Conservation (phyloP, 1,140 invertebrate genomes). For the Aphis craccivora region DNA sequence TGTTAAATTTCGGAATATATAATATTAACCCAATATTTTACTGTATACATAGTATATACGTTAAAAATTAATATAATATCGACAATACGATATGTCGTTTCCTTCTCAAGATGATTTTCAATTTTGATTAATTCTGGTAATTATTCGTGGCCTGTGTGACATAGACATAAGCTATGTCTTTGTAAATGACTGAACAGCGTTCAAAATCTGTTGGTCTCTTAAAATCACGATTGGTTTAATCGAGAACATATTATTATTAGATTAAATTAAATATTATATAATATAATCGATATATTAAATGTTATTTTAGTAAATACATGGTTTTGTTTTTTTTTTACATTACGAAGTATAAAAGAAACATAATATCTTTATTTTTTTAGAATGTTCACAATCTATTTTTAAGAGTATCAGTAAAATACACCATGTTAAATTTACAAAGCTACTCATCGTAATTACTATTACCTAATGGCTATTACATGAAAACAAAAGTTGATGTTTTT, state of each 20-base stretch:
- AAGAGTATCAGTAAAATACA: neutral
- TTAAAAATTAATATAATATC: neutral
- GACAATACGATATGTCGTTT: neutral
- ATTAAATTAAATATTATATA: neutral
- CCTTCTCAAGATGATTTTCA: neutral
- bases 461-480: constrained; percentile 4
- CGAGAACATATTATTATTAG: neutral
- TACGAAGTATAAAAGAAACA: neutral
- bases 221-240: neutral
- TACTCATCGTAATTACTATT: constrained; percentile 16
- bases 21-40: neutral
- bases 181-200: no score
- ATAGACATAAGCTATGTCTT: no score
- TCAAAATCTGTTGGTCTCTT: neutral
- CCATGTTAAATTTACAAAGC: neutral
- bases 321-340: neutral
- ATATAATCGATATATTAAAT: neutral
- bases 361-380: neutral
- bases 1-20: neutral
- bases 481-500: neutral
- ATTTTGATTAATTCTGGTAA: neutral
- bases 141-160: neutral
- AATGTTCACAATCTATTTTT: neutral
- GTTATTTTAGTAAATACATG: neutral
- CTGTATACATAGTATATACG: neutral